Base-by-base conservation (phyloP, 2,888 invertebrate species). In the Noctua janthina region DNA sequence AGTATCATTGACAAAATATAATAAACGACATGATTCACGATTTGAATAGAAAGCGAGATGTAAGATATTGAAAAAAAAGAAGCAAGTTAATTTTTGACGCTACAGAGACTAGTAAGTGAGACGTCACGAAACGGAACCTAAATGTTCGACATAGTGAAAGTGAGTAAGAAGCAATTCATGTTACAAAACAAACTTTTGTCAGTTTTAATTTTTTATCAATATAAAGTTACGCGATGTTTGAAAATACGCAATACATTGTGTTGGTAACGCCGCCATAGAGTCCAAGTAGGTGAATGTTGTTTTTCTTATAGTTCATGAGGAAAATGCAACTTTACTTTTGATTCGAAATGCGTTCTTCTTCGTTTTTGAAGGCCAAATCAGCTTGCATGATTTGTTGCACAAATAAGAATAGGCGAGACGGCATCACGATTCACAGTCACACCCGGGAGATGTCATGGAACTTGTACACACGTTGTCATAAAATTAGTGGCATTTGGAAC, bases 91-190 rank as follows among this genome's bases (percentile, higher is more conserved):
- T 92, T 92, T 93, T 93, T 92, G 90, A 93, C 89, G 90, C 92
- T 92, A 91, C 91, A 88, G 86, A 93, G 90, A 84, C 84, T 85
- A 81, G 89, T 90, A 73, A 79, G 88, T 87, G 90, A 92, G 92
- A 92, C 94, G 93, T 94, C 94, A 94, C 93, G 92, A 93, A 93
- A 94, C 92, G 94, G 93, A 94, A 95, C 93, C 94, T 93, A 94
- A 96, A 94, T 94, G 92, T 92, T 93, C 89, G 91, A 89, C 89
- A 90, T 88, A 95, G 96, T 96, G 96, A 96, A 96, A 96, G 96
- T 96, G 92, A 95, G 92, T 90, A 92, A 93, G 90, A 92, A 93
- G 91, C 91, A 93, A 94, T 94, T 92, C 92, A 93, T 91, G 92
- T 91, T 92, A 93, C 93, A 93, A 93, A 92, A 93, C 91, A 92